phyloP scores from a whole-genome alignment of 2,113 vertebrate genomes.

The Python bivittatus region DNA sequence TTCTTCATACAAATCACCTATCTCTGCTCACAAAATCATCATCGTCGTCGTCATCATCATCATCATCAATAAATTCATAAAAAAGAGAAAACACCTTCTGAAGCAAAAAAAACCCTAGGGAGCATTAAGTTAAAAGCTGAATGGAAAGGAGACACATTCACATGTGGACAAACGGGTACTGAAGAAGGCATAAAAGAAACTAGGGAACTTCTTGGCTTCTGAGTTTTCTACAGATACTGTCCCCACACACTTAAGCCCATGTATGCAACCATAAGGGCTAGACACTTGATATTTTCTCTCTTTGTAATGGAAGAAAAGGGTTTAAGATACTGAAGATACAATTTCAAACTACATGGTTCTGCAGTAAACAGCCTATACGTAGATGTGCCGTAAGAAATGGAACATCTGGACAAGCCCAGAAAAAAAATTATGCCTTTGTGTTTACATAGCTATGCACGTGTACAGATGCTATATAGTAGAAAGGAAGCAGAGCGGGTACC shows the following conservation, averaged over 20 bases:
- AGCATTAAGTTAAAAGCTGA: neutral
- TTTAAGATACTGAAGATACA: neutral
- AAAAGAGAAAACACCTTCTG: neutral
- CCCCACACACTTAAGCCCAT: neutral
- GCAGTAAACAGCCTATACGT: neutral
- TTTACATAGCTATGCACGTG: neutral
- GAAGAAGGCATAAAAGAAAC: neutral
- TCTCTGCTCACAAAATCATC: neutral
- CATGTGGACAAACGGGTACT: neutral
- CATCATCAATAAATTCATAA: neutral
- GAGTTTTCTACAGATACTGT: neutral
- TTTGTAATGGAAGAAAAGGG: neutral
- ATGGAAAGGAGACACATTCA: neutral
- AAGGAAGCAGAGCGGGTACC: slow-evolving; percentile 71
- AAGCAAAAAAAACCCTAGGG: neutral
- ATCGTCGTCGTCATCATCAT: neutral
- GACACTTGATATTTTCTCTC: neutral
- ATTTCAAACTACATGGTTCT: neutral
- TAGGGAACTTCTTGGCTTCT: too few relatives aligned
- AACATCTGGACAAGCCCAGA: neutral
- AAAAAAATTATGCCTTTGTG: neutral
- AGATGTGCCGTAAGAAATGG: neutral
- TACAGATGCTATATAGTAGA: neutral
- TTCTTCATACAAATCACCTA: neutral
- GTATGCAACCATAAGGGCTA: too few relatives aligned